Conservation (phyloP, 1,140 invertebrate genomes). For the Drosophila micromelanica region DNA sequence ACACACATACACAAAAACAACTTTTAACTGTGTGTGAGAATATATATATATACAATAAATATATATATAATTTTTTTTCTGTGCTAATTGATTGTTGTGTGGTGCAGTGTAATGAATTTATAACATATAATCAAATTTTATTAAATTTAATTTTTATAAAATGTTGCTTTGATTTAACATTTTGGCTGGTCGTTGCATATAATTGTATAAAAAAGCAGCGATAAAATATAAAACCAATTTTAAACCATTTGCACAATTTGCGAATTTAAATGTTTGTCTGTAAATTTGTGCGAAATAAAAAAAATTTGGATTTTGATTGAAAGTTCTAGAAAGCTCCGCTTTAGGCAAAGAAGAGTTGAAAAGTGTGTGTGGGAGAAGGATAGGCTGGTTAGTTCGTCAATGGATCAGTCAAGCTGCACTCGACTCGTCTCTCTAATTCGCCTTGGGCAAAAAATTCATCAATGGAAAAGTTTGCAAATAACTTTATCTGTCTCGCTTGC, state of each 20-base stretch:
- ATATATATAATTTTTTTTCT: slow-evolving; percentile 31
- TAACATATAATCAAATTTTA: slow-evolving; percentile 41
- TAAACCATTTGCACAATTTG: neutral
- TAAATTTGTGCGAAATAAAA: neutral
- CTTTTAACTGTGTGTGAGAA: slow-evolving; percentile 1
- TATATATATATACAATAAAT: too few relatives aligned
- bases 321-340: slow-evolving; percentile 21
- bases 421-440: neutral
- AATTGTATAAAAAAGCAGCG: slow-evolving; percentile 6
- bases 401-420: slow-evolving; percentile 32
- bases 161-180: slow-evolving; percentile 8
- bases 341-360: too few relatives aligned
- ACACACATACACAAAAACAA: neutral
- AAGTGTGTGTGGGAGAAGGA: neutral
- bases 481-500: slow-evolving; percentile 46
- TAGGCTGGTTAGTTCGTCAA: slow-evolving; percentile 9
- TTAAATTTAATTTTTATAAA: slow-evolving; percentile 36
- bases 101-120: slow-evolving; percentile 52
- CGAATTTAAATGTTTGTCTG: neutral
- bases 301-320: neutral
- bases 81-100: slow-evolving; percentile 53
- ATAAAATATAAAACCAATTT: slow-evolving; percentile 3
- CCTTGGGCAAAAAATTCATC: slow-evolving; percentile 65
- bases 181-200: slow-evolving; percentile 19
- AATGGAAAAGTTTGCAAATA: slow-evolving; percentile 79